These are phyloP conservation scores for Phymastichus coffea DNA, from an alignment of 1,140 invertebrate genomes.

Conservation along the genomic window DNA sequence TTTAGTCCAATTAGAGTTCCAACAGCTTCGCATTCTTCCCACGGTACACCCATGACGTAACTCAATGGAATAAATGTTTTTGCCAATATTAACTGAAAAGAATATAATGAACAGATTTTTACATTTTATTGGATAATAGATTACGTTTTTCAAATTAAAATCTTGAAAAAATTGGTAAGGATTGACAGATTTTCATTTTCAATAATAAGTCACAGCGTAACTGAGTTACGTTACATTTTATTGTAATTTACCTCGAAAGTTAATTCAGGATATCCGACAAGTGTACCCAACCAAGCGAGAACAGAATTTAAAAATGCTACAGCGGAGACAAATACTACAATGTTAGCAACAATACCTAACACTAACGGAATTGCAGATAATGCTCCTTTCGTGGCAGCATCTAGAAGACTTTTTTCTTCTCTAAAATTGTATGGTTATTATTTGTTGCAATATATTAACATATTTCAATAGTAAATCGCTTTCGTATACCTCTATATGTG, in stretches of 20 bases:
- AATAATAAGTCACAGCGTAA: no score
- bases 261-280: slow-evolving; percentile 65
- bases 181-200: no score
- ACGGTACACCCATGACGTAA: slow-evolving; percentile 76
- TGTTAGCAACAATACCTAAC: slow-evolving; percentile 82
- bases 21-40: slow-evolving; percentile 73
- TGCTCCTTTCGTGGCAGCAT: slow-evolving; percentile 86
- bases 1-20: slow-evolving; percentile 83
- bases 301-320: slow-evolving; percentile 79
- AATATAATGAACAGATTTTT: neutral
- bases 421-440: slow-evolving; percentile 58
- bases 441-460: no score
- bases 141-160: no score
- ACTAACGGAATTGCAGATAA: slow-evolving; percentile 75
- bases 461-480: no score
- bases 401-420: slow-evolving; percentile 75
- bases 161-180: no score
- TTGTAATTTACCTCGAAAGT: slow-evolving; percentile 57
- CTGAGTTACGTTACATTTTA: no score
- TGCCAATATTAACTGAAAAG: slow-evolving; percentile 68
- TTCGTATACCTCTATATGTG: no score
- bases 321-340: slow-evolving; percentile 87
- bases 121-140: neutral
- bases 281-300: slow-evolving; percentile 73
- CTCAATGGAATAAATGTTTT: slow-evolving; percentile 84